These are phyloP conservation scores for Vireo altiloquus DNA, from an alignment of 2,113 vertebrate species.

Conservation along the genomic window DNA sequence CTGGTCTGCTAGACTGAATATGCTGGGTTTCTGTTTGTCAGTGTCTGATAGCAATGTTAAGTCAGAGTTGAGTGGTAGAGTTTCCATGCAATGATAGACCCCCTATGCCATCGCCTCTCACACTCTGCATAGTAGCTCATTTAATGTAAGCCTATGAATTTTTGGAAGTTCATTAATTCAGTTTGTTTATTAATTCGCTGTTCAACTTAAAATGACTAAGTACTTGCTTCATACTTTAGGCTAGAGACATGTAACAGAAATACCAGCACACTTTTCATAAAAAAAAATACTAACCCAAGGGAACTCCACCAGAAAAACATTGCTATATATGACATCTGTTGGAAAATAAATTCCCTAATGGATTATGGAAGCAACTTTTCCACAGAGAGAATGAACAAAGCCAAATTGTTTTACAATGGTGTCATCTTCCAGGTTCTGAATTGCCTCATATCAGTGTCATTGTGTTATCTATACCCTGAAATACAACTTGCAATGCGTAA, in stretches of 20 bases:
- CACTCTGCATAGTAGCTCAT: not conserved
- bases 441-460: not conserved
- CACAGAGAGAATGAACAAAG: not conserved
- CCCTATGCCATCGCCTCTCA: not conserved
- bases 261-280: not conserved
- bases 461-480: not conserved
- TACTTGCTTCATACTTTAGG: conserved; percentile 9
- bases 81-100: not conserved
- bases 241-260: not conserved
- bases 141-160: not conserved
- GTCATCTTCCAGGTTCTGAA: not conserved
- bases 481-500: not conserved
- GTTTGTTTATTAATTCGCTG: conserved; percentile 3
- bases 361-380: not conserved
- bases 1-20: not conserved
- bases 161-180: not conserved
- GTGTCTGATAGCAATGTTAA: not conserved
- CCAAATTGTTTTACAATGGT: not conserved
- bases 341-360: not conserved
- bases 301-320: not conserved
- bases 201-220: not conserved
- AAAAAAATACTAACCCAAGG: not conserved
- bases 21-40: not conserved
- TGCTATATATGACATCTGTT: not conserved
- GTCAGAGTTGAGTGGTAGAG: conserved; percentile 5